Percentiles rank a stretch among this genome's conserved stretches.
These are phyloP conservation scores for Dendrocopos noguchii DNA, from an alignment of 2,113 vertebrate species.

Conservation along the genomic window DNA sequence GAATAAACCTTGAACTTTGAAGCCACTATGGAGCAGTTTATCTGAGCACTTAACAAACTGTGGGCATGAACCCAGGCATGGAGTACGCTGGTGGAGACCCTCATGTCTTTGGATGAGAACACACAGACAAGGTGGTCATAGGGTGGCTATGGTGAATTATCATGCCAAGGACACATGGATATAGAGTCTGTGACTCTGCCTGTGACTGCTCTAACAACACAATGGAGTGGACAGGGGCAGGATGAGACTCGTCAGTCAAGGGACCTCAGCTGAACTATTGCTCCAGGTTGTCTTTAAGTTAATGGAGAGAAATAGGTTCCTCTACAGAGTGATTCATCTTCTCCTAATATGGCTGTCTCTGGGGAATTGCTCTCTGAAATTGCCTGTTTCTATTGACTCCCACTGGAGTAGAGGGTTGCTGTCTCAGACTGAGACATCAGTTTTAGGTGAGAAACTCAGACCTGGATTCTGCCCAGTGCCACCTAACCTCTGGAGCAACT, in stretches of 20 bases:
- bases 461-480: neutral
- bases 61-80: neutral
- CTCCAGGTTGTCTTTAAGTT: conserved; percentile 15
- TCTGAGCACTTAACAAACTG: neutral
- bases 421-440: neutral
- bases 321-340: conserved; percentile 12
- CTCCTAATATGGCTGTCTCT: neutral
- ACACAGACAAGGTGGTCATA: neutral
- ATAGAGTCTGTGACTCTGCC: neutral
- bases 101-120: neutral
- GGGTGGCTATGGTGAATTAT: neutral
- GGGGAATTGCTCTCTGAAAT: conserved; percentile 41
- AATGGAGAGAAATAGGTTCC: conserved; percentile 45
- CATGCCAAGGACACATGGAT: neutral
- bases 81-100: neutral
- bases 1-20: neutral
- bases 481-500: neutral
- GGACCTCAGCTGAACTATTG: neutral
- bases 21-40: neutral
- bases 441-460: neutral
- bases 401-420: neutral
- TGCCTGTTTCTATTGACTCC: neutral
- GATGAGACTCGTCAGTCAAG: neutral
- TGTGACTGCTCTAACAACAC: neutral
- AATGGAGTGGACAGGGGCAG: neutral